Evolutionary conservation across 2,797 vertebrate species (phyloP).

Genomic region (Pterois miles): DNA sequence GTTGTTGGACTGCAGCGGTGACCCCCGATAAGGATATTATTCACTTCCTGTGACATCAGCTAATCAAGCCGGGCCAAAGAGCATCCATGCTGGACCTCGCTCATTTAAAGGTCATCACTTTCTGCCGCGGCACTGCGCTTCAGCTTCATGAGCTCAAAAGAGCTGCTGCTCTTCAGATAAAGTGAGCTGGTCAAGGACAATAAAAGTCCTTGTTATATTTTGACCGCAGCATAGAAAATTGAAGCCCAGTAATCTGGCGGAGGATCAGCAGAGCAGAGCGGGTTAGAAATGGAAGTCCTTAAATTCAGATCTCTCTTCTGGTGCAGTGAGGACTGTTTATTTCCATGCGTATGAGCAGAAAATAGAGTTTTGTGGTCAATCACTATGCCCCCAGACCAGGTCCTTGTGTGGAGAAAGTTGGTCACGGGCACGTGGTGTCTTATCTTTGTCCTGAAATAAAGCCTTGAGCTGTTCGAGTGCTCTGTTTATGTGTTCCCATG

Average conservation of each 20-base stretch:
- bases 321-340: background rate
- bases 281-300: conserved; percentile 42
- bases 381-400: background rate
- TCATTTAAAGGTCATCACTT: conserved; percentile 62
- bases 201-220: conserved; percentile 64
- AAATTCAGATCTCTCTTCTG: conserved; percentile 43
- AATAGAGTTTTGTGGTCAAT: background rate
- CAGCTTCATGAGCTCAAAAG: conserved; percentile 47
- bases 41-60: conserved; percentile 73
- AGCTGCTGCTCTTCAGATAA: conserved; percentile 62
- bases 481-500: conserved; percentile 61
- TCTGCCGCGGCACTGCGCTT: conserved; percentile 20
- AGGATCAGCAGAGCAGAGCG: conserved; percentile 54
- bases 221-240: conserved; percentile 43
- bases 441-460: conserved; percentile 50
- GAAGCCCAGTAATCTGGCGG: conserved; percentile 58
- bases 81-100: conserved; percentile 54
- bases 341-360: conserved; percentile 2
- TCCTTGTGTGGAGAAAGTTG: conserved; percentile 31
- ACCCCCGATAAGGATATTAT: conserved; percentile 56
- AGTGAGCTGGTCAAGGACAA: conserved; percentile 58
- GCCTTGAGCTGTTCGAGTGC: conserved; percentile 25
- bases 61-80: conserved; percentile 61
- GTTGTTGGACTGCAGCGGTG: background rate
- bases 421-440: conserved; percentile 38